These are phyloP conservation scores for Meriones unguiculatus DNA, from an alignment of 2,113 vertebrate genomes.

Conservation along the genomic window DNA sequence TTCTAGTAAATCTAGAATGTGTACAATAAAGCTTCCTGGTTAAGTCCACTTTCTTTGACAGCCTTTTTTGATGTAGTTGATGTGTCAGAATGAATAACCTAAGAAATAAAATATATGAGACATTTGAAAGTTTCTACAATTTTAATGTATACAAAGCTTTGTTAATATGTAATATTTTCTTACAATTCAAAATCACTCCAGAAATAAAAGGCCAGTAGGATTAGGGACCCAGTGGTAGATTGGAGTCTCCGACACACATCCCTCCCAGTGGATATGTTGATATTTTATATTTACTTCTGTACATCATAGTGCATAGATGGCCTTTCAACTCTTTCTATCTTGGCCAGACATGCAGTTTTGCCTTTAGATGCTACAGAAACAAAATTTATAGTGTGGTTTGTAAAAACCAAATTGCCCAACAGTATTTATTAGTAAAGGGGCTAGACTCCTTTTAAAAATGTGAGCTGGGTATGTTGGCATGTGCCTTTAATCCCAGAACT, in stretches of 20 bases:
- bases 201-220: constrained; percentile 85
- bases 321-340: constrained; percentile 84
- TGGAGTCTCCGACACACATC: constrained; percentile 83
- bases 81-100: constrained; percentile 18
- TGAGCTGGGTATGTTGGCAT: not conserved
- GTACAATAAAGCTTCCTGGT: not conserved
- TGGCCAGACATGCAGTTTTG: constrained; percentile 84
- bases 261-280: constrained; percentile 84
- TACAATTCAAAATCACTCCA: constrained; percentile 88
- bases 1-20: constrained; percentile 59
- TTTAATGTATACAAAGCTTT: constrained; percentile 92
- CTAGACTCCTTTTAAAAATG: constrained; percentile 60
- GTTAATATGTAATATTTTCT: constrained; percentile 76
- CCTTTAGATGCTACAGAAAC: constrained; percentile 82
- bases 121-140: constrained; percentile 63
- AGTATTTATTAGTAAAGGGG: constrained; percentile 80
- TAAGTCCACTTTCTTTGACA: constrained; percentile 50
- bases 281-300: constrained; percentile 87
- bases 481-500: not conserved
- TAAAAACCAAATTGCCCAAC: constrained; percentile 74
- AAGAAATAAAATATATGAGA: constrained; percentile 34
- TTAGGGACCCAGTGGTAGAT: constrained; percentile 86
- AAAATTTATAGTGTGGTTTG: constrained; percentile 77
- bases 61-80: constrained; percentile 21
- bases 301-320: constrained; percentile 85